phyloP scores from a whole-genome alignment of 1,140 invertebrate species.

The Ctenoplectra terminalis region DNA sequence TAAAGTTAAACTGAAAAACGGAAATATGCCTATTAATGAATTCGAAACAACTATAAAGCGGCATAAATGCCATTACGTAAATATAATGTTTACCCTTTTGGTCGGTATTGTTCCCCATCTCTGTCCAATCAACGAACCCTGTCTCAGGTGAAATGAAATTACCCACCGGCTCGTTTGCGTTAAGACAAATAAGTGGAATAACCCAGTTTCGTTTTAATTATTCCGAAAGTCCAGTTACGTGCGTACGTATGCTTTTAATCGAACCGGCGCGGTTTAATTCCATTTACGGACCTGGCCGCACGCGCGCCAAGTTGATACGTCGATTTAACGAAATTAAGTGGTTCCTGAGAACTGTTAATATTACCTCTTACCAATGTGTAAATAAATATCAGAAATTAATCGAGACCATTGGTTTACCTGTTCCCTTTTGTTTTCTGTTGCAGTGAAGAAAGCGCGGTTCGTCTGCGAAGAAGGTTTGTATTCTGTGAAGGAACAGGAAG shows the following conservation, averaged over 20 bases:
- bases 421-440: constrained; percentile 74
- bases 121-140: neutral
- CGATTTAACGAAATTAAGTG: constrained; percentile 36
- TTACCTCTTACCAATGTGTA: neutral
- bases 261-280: constrained; percentile 25
- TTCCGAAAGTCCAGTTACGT: constrained; percentile 24
- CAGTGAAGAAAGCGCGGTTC: constrained; percentile 80
- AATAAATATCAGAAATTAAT: neutral
- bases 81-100: neutral
- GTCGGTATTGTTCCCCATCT: neutral
- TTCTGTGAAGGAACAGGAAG: neutral
- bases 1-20: too few species aligned
- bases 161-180: neutral
- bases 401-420: neutral
- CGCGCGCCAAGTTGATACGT: neutral
- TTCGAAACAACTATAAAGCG: neutral
- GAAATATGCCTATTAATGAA: neutral
- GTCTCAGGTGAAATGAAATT: constrained; percentile 17
- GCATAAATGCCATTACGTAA: neutral
- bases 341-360: neutral
- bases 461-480: constrained; percentile 77
- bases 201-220: constrained; percentile 49
- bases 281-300: constrained; percentile 12
- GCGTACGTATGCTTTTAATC: constrained; percentile 36
- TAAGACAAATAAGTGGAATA: constrained; percentile 45